Evolutionary conservation across 2,113 vertebrate species (phyloP), one percentile per base, ranked within the genome.

Genomic region (Plotosus lineatus): DNA sequence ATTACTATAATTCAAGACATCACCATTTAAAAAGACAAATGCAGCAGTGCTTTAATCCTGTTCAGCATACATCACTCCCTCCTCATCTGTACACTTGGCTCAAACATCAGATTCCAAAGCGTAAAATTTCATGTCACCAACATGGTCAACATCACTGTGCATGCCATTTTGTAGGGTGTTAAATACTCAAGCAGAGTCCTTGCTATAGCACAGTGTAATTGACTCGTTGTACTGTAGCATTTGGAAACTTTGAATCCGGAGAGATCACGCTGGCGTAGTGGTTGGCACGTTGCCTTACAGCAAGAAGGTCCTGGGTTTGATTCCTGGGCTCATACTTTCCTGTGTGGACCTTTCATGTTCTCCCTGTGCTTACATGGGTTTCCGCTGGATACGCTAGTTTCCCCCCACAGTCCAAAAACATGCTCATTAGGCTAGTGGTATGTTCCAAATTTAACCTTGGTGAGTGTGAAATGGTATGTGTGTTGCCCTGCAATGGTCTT

Each of bases 51-150:
- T 38, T 65, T 65, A 21, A 8, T 23, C 17, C 33, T 23, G 21
- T 36, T 33, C 4, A 33, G 28, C 9, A 11, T 61, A 17, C 17
- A 36, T 28, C 60, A 17, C 14, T 33, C 28, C 23, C 23, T 26
- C 8, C 10, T 56, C n/a, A 56, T 51, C 17, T 51, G 55, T 56
- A 56, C 23, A 28, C 26, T 28, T 5, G 31, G 15, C 31, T 36
- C 60, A 63, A 63, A 63, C 31, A 21, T 61, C 58, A 61, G 60
- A 15, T 63, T 63, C 60, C 31, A 19, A 63, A 63, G 61, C 33
- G 1, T 38, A 31, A 38, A 36, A 15, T 63, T 65, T 23, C 33
- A 38, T 23, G 61, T 19, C 10, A 65, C 36, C 8, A 36, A 3
- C 3, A 6, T 36, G 1, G 17, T 36, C 26, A 63, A 2, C 17